These are phyloP conservation scores for Plumapathes pennacea DNA, from an alignment of 92 coral and sea anemone species.

Conservation along the genomic window DNA sequence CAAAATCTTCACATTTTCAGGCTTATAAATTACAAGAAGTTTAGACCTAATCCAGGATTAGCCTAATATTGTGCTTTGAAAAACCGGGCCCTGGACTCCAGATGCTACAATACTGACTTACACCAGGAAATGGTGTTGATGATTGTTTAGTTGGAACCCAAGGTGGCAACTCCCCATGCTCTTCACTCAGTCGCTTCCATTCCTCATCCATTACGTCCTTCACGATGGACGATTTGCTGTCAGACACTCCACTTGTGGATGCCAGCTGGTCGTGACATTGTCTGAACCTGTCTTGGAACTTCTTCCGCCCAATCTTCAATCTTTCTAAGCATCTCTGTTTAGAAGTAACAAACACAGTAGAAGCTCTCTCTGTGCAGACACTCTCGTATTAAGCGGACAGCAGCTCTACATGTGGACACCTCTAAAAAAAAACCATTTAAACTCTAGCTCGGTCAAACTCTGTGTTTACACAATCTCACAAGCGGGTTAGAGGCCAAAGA, in stretches of 20 bases:
- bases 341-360: no score
- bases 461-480: no score
- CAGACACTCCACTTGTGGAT: not conserved
- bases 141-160: slow-evolving; percentile 70
- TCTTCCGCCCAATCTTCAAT: slow-evolving; percentile 67
- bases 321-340: slow-evolving; percentile 79
- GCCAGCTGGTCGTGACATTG: slow-evolving; percentile 3
- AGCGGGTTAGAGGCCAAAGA: no score
- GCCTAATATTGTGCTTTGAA: no score
- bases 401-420: no score
- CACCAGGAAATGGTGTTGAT: slow-evolving; percentile 54
- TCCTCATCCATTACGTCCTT: slow-evolving; percentile 84
- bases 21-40: no score
- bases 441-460: no score
- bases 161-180: slow-evolving; percentile 49
- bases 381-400: no score
- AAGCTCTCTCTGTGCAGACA: no score
- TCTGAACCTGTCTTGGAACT: slow-evolving; percentile 62
- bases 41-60: no score
- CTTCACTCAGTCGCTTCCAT: slow-evolving; percentile 61
- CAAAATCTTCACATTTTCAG: no score
- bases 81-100: not conserved
- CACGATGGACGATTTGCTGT: slow-evolving; percentile 38
- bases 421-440: no score
- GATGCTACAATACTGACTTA: slow-evolving; percentile 7